Percentiles rank a stretch among this genome's conserved stretches.
phyloP scores from a whole-genome alignment of 2,888 invertebrate species.

The Drosophila cracens region DNA sequence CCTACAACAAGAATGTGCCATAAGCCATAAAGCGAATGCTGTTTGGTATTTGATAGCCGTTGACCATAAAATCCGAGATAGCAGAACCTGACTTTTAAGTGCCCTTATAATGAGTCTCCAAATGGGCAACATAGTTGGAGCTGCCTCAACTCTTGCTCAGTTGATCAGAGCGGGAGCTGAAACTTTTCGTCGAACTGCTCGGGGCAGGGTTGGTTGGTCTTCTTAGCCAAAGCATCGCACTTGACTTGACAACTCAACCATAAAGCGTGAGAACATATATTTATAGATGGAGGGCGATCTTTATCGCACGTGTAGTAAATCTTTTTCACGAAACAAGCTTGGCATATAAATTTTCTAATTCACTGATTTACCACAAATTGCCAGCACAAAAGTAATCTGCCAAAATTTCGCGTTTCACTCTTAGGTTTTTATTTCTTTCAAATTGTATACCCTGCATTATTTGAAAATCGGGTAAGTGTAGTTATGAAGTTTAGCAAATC shows the following conservation, averaged over 20 bases:
- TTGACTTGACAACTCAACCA: slow-evolving; percentile 58
- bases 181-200: not conserved
- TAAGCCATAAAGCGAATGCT: slow-evolving; percentile 71
- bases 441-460: not conserved
- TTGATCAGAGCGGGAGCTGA: not conserved
- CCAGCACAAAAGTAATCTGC: slow-evolving; percentile 40
- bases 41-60: slow-evolving; percentile 66
- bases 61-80: slow-evolving; percentile 63
- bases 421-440: slow-evolving; percentile 4
- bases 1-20: slow-evolving; percentile 61
- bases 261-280: slow-evolving; percentile 76
- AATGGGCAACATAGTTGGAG: slow-evolving; percentile 73
- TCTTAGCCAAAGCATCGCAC: slow-evolving; percentile 10
- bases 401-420: slow-evolving; percentile 17
- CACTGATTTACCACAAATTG: slow-evolving; percentile 14
- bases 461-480: no score
- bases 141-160: not conserved
- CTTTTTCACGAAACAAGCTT: slow-evolving; percentile 62
- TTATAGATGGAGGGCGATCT: slow-evolving; percentile 66
- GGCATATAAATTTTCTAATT: slow-evolving; percentile 47
- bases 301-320: slow-evolving; percentile 68
- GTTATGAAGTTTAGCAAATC: not conserved
- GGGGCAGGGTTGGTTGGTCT: not conserved
- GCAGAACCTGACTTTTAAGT: slow-evolving; percentile 56
- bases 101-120: slow-evolving; percentile 67